A percentile compares a stretch with the other conserved stretches of the same genome.
Evolutionary conservation across 53 echinoderm and acorn worm species (phyloP).

Genomic region (Actinopyga echinites): DNA sequence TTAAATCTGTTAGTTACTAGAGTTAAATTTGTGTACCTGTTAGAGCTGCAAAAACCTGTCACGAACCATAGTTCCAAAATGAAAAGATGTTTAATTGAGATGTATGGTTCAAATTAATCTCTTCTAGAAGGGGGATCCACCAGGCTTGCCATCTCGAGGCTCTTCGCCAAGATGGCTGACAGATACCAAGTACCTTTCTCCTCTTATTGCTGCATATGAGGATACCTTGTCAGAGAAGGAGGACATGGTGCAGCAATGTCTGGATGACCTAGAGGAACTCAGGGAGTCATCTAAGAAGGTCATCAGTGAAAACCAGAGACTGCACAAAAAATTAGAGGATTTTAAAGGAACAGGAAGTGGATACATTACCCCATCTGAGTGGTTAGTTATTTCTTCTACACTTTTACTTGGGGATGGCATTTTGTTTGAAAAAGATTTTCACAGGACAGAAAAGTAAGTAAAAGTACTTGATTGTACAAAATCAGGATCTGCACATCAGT

Average conservation of each 20-base stretch:
- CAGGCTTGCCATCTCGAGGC: conserved; percentile 86
- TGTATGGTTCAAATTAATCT: background rate
- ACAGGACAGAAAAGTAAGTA: no score
- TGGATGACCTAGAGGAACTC: conserved; percentile 78
- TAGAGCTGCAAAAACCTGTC: no score
- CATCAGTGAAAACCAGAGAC: conserved; percentile 84
- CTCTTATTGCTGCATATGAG: conserved; percentile 88
- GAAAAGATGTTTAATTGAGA: no score
- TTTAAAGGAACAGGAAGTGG: conserved; percentile 47
- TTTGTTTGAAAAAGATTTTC: no score
- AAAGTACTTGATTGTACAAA: no score
- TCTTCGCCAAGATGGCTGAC: conserved; percentile 87
- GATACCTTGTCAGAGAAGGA: conserved; percentile 84
- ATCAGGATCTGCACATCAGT: no score
- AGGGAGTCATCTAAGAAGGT: conserved; percentile 80
- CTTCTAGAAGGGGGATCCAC: conserved; percentile 90
- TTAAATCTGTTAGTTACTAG: no score
- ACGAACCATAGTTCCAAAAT: no score
- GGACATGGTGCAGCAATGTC: conserved; percentile 51
- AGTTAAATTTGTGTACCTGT: no score
- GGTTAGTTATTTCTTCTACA: background rate
- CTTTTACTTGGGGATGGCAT: no score
- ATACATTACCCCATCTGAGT: conserved; percentile 42
- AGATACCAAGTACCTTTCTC: conserved; percentile 87
- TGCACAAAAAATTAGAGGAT: conserved; percentile 78